A percentile compares a stretch with the other conserved stretches of the same genome.
Conservation (phyloP, 2,113 vertebrate species). For the Albula goreensis region DNA sequence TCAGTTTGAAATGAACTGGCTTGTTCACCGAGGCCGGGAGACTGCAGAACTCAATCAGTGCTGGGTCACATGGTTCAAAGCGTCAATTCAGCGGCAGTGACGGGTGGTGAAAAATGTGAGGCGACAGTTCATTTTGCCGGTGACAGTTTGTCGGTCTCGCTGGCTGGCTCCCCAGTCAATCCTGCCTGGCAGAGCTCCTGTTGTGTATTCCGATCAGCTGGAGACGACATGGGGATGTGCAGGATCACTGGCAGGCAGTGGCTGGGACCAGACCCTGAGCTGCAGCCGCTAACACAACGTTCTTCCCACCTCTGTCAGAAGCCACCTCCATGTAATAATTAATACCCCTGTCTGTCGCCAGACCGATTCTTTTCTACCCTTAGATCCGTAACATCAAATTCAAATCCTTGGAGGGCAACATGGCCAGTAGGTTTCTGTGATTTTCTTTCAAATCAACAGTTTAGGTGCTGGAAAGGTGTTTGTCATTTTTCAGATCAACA, state of each 20-base stretch:
- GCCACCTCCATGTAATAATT: slow-evolving; percentile 9
- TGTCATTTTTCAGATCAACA: too few relatives aligned
- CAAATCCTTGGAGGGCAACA: too few relatives aligned
- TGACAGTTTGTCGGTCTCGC: slow-evolving; percentile 95
- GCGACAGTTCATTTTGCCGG: slow-evolving; percentile 96
- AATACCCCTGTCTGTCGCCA: slow-evolving; percentile 9
- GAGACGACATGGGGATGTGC: slow-evolving; percentile 58
- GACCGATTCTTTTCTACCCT: not conserved
- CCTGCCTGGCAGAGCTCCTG: slow-evolving; percentile 71
- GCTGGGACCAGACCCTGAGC: slow-evolving; percentile 4
- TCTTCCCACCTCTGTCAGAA: slow-evolving; percentile 23
- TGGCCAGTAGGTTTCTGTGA: too few relatives aligned
- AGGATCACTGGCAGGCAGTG: slow-evolving; percentile 49
- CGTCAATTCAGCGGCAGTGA: slow-evolving; percentile 80
- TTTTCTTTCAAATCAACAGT: too few relatives aligned
- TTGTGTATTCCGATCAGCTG: slow-evolving; percentile 89
- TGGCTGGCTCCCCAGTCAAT: slow-evolving; percentile 84
- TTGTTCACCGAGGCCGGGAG: slow-evolving; percentile 76
- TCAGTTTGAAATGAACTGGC: slow-evolving; percentile 74
- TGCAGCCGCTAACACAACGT: slow-evolving; percentile 46
- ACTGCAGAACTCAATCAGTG: slow-evolving; percentile 93
- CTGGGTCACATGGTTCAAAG: slow-evolving; percentile 88
- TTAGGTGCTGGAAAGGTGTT: too few relatives aligned
- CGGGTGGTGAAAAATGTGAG: slow-evolving; percentile 89
- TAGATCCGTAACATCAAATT: not conserved